Evolutionary conservation across 1,140 invertebrate species (phyloP), one percentile per base, ranked within the genome.

Genomic region (Arion vulgaris): DNA sequence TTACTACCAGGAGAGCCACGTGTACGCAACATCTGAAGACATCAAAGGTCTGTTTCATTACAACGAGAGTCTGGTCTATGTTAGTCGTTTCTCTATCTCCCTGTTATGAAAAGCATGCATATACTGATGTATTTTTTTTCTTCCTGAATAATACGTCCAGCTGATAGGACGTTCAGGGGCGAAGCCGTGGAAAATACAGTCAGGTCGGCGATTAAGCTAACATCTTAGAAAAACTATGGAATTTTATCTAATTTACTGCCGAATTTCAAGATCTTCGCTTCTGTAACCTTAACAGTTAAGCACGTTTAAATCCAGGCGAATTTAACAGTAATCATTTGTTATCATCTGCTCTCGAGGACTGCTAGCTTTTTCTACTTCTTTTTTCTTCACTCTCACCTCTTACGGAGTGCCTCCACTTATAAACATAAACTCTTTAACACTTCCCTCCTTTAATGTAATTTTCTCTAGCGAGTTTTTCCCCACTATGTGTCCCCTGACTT

Each of bases 401-500:
- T 71, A 5, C 32, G 23, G 32, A 17, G 15, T 13, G 34, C 32
- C 68, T 19, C 68, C 5, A 26, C 53, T 76, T 76, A 57, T 76
- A 76, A 74, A 74, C 72, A 74, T 5, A 74, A 76, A 53, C 53
- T 76, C 45, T n/a, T 76, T 53, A 76, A 76, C 74, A 76, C 74
- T 76, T 53, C 53, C 1, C 74, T 32, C 45, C 38, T 32, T 39
- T n/a, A 5, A 51, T 23, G 4, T 28, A 1, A 17, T 32, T 45
- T 34, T 34, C 45, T 57, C 26, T 57, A 57, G 23, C 26, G 53
- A 2, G 26, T 57, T n/a, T n/a, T 57, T 57, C 23, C 17, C 53
- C 53, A n/a, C n/a, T n/a, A n/a, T 49, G 45, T 49, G 9, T 49
- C 45, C 45, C 45, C 9, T 49, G 19, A 11, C 9, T 19, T 49